These are phyloP conservation scores for Ormyrus nitidulus DNA, from an alignment of 2,888 invertebrate species.

Conservation along the genomic window DNA sequence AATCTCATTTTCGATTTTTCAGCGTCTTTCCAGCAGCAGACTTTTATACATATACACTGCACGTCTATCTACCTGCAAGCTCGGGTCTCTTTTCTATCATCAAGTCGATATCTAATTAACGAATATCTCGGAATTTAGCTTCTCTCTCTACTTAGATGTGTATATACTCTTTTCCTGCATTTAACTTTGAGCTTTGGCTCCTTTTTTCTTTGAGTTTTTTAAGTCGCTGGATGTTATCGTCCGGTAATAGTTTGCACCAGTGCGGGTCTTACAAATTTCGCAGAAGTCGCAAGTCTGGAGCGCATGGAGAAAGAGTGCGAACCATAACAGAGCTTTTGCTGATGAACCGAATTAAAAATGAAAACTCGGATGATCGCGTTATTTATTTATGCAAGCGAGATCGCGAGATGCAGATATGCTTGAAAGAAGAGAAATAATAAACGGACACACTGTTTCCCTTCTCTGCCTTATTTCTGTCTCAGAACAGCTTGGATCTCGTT, in stretches of 20 bases:
- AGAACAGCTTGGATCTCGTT: too few relatives aligned
- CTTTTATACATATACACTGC: neutral
- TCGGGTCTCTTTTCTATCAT: slow-evolving; percentile 22
- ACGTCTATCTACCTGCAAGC: slow-evolving; percentile 10
- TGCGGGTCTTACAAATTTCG: neutral
- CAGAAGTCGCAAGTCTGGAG: neutral
- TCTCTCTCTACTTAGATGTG: neutral
- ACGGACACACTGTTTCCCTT: neutral
- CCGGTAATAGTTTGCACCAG: too few relatives aligned
- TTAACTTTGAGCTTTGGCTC: too few relatives aligned
- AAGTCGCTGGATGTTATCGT: neutral
- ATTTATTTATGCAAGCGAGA: slow-evolving; percentile 19
- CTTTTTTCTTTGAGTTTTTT: neutral
- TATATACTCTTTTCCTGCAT: neutral
- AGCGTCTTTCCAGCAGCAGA: slow-evolving; percentile 32
- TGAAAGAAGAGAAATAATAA: slow-evolving; percentile 31
- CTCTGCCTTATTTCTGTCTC: neutral
- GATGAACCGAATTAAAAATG: neutral
- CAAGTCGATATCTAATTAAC: slow-evolving; percentile 58
- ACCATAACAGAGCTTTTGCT: neutral
- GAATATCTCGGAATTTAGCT: slow-evolving; percentile 48
- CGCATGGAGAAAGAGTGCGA: neutral
- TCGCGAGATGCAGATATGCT: neutral
- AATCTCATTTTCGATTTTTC: slow-evolving; percentile 59
- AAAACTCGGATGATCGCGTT: slow-evolving; percentile 16